Base-by-base conservation (phyloP, 2,888 invertebrate species). In the Listrodromus nycthemerus region DNA sequence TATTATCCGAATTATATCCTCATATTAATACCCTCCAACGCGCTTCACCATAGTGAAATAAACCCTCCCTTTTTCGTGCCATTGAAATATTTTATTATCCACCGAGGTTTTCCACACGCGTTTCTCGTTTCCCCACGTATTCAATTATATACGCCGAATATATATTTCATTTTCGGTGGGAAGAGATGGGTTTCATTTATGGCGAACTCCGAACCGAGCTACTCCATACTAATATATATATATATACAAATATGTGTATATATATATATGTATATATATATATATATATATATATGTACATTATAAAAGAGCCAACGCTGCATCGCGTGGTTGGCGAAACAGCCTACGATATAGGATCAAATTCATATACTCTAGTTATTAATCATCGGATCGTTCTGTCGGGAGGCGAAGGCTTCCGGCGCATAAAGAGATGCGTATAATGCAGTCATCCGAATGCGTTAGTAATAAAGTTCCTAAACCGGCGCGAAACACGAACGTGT, bases 291-390 rank as follows among this genome's bases (percentile, higher is more conserved):
- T 78, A 74, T 74, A n/a, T 69, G 45, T 73, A 30, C 45, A 82
- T 78, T 78, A 74, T 33, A 69, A 74, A 37, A 67, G 67, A 33
- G 55, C 13, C 30, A 7, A 24, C 61, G 55, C 30, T 65, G 37
- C 55, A 45, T 45, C 30, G 50, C n/a, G 30, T 45, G 50, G 77
- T 19, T 48, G 41, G 45, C 19, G 67, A n/a, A 4, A 30, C 41
- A 67, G 48, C 19, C 41, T 50, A 16, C 74, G 78, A 82, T 78
- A 82, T 74, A 78, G 69, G 74, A 82, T 78, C 69, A 78, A 61
- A 69, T 33, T 33, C 63, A 48, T 63, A 48, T 63, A 69, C 30
- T 33, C 33, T 16, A 65, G 65, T 73, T 74, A 82, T 78, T 82
- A 82, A 78, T 82, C 69, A 79, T 74, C 55, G 52, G 63, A 61